Evolutionary conservation across 2,888 invertebrate genomes (phyloP), one percentile per base, ranked within the genome.

Genomic region (Lathronympha strigana): DNA sequence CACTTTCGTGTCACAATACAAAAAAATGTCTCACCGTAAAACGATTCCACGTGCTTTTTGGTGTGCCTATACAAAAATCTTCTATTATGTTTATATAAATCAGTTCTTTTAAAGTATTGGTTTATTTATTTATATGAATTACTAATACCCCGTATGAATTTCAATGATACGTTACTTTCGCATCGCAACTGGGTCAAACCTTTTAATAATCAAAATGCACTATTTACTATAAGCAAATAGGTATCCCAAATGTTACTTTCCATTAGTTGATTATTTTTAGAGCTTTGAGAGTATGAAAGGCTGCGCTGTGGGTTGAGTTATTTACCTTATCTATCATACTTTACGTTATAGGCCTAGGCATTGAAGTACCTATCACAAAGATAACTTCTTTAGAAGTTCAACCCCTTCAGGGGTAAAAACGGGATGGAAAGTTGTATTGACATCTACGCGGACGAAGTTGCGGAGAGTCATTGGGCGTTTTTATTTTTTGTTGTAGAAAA

Each of bases 261-360:
- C 53, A 53, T 66, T 66, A 21, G 60, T 19, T 9, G 31, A 66
- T 66, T 53, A 53, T 47, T 33, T 53, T 55, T 21, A 17, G 2
- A 45, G 23, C 4, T 23, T 19, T n/a, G n/a, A 36, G 17, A 28
- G 9, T 15, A 17, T 28, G 15, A 61, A 61, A 33, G 15, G 28
- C 1, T 11, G n/a, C 28, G 4, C 17, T 17, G 19, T 28, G 25
- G 40, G 5, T 19, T 5, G 33, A 51, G 1, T 19, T 19, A 9
- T 8, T 31, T 31, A 31, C 4, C 4, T 8, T 31, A 8, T 8
- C 8, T 31, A 31, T 9, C 9, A 9, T 31, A 31, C 1, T 5
- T 31, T 9, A 25, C 6, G 25, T 6, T 25, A 25, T 25, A 25
- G 3, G 6, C 3, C 3, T 25, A 4, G 25, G 25, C n/a, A 25